These are phyloP conservation scores for Andricus grossulariae DNA, from an alignment of 1,140 invertebrate species.

Conservation along the genomic window DNA sequence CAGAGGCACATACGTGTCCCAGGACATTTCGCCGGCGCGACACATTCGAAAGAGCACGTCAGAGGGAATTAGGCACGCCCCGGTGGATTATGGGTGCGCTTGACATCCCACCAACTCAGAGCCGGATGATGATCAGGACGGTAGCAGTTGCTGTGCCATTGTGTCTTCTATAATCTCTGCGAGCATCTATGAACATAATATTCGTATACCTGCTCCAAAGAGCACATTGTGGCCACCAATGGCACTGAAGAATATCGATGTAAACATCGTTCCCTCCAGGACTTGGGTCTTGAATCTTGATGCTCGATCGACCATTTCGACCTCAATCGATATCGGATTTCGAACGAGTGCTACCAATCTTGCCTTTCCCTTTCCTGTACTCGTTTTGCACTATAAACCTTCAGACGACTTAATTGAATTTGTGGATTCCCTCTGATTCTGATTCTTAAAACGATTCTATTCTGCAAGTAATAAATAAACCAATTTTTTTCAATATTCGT, in stretches of 20 bases:
- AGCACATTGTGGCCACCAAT: neutral
- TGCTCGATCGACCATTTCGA: neutral
- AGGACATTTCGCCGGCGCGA: conserved; percentile 41
- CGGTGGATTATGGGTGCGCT: conserved; percentile 61
- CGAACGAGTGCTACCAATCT: neutral
- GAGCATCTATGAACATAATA: conserved; percentile 39
- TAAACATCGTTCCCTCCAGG: conserved; percentile 1
- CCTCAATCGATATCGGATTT: neutral
- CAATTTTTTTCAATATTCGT: too few species aligned
- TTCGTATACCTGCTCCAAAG: conserved; percentile 17
- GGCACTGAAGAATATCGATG: conserved; percentile 23
- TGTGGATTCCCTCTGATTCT: too few species aligned
- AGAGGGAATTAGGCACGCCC: conserved; percentile 62
- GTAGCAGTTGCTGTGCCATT: conserved; percentile 39
- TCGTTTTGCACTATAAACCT: too few species aligned
- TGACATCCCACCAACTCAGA: conserved; percentile 54
- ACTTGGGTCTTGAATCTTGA: neutral
- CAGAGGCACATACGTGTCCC: conserved; percentile 11
- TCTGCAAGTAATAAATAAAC: too few species aligned
- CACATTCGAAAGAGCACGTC: conserved; percentile 62
- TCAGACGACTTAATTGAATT: too few species aligned
- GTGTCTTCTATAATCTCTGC: conserved; percentile 38
- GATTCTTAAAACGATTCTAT: too few species aligned
- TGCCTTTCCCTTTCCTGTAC: too few species aligned
- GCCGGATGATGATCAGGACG: conserved; percentile 40